A percentile compares a stretch with the other conserved stretches of the same genome.
Conservation (phyloP, 2,113 vertebrate species). For the Clarias gariepinus region DNA sequence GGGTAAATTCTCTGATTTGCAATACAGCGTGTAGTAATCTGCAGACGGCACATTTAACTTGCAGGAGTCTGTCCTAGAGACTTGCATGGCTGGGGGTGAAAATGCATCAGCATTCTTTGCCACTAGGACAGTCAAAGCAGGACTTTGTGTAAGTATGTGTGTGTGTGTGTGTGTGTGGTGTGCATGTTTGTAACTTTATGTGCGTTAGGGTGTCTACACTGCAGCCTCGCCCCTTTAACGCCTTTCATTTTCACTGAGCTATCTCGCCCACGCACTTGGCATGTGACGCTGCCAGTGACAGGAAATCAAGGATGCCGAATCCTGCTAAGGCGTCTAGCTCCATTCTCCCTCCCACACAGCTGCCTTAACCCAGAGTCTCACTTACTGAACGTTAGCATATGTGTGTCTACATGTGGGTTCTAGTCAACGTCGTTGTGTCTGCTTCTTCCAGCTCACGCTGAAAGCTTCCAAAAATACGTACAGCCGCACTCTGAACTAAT, state of each 20-base stretch:
- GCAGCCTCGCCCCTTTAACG: constrained; percentile 70
- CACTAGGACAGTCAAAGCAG: constrained; percentile 50
- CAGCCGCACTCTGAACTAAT: neutral
- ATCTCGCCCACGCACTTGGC: constrained; percentile 72
- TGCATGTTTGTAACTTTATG: constrained; percentile 40
- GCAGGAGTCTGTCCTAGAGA: constrained; percentile 30
- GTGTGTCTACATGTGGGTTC: constrained; percentile 11
- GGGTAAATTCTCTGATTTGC: neutral
- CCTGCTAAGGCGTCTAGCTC: constrained; percentile 57
- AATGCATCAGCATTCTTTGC: constrained; percentile 51
- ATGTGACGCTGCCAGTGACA: constrained; percentile 73
- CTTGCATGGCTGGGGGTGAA: constrained; percentile 47
- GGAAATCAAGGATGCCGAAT: constrained; percentile 72
- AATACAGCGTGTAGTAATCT: constrained; percentile 34
- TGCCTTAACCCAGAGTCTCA: constrained; percentile 8
- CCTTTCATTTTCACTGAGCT: constrained; percentile 67
- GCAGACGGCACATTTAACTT: constrained; percentile 50
- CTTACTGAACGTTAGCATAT: constrained; percentile 18
- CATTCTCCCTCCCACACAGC: constrained; percentile 29
- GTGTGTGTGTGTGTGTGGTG: constrained; percentile 12
- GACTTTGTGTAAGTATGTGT: constrained; percentile 27
- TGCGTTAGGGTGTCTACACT: constrained; percentile 46
- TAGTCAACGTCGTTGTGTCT: constrained; percentile 7
- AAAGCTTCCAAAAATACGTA: constrained; percentile 2
- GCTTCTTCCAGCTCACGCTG: neutral